Base-by-base conservation (phyloP, 2,797 vertebrate species). In the Tapirus indicus region DNA sequence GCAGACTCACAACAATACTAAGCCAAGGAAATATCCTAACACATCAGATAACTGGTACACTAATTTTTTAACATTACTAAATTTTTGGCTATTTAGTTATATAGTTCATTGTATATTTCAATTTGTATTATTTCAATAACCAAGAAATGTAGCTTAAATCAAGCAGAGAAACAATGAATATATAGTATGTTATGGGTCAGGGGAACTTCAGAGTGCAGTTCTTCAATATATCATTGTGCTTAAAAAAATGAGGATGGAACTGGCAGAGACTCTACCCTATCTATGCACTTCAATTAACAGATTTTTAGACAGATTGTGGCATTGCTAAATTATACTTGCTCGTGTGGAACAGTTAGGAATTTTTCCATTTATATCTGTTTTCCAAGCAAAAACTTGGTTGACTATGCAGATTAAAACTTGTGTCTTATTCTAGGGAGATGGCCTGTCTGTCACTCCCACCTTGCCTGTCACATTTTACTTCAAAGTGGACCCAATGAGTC, bases 281-380 rank as follows among this genome's bases (percentile, higher is more conserved):
- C 20, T n/a, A 0, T 85, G 27, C 69, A 49, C 56, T 82, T 25
- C 82, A 27, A 58, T 25, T 72, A 32, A 86, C 29, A 64, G 79
- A 79, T 74, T 93, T 92, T 62, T 80, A 88, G 82, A 84, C 87
- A 56, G 38, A 54, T 68, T 79, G 64, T 12, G 49, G 62, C 54
- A 41, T 18, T 85, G 88, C n/a, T 66, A 29, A 38, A 80, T 79
- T 86, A 54, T 0, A 88, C 20, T 75, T 79, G 77, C 62, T 94
- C 21, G 49, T 75, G 35, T 79, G 74, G 54, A 91, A 74, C 62
- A 88, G 32, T 79, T 79, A 89, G 85, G 58, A 71, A 56, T 56
- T 87, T 90, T 83, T 64, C 60, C 60, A 83, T 95, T 88, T 97
- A n/a, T 71, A 20, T 82, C 75, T 75, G 29, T 91, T 84, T 95